phyloP scores from a whole-genome alignment of 2,797 vertebrate species.

The Halcyon badia region DNA sequence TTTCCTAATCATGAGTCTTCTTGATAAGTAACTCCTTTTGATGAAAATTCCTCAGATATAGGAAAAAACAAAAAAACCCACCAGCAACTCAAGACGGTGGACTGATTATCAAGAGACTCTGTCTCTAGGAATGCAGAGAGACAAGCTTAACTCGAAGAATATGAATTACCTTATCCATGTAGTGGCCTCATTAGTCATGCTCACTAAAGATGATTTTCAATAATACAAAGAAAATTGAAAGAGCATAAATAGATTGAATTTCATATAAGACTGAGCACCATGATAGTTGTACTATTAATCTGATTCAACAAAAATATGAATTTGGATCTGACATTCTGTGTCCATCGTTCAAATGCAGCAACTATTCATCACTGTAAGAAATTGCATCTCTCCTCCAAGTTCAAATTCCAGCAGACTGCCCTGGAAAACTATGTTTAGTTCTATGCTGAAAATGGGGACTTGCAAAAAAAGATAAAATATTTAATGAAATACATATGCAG shows the following conservation, averaged over 20 bases:
- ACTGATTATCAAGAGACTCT: background rate
- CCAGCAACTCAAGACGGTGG: background rate
- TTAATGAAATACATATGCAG: background rate
- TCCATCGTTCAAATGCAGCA: background rate
- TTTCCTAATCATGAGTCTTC: background rate
- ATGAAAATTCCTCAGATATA: background rate
- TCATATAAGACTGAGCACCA: background rate
- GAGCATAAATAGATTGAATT: constrained; percentile 21
- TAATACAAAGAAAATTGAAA: constrained; percentile 16
- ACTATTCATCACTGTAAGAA: background rate
- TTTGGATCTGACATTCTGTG: background rate
- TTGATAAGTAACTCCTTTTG: background rate
- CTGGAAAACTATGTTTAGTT: background rate
- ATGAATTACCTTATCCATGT: background rate
- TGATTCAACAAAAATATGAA: background rate
- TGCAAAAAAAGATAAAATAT: background rate
- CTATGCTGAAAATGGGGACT: background rate
- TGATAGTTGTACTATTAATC: background rate
- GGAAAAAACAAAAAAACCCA: background rate
- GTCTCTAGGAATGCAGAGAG: background rate
- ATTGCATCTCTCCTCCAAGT: background rate
- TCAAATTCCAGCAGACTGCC: background rate
- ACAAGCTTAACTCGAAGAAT: background rate
- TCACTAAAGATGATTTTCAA: background rate
- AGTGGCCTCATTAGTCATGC: background rate